These are phyloP conservation scores for Zootermopsis nevadensis DNA, from an alignment of 2,888 invertebrate species.

Conservation along the genomic window DNA sequence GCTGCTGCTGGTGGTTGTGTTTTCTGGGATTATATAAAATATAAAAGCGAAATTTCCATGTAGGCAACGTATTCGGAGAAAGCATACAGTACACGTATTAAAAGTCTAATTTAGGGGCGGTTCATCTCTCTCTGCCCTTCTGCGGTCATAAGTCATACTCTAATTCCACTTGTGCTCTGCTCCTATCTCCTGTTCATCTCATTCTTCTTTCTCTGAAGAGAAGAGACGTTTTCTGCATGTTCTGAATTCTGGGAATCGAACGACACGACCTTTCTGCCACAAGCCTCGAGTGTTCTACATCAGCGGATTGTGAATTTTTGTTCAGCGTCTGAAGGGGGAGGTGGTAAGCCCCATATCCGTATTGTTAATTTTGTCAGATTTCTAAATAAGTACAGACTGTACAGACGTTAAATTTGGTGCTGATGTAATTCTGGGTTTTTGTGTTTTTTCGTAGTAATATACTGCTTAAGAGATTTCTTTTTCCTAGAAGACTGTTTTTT, in stretches of 20 bases:
- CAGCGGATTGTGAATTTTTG: no score
- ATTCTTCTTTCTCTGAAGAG: constrained; percentile 25
- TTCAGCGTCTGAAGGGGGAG: no score
- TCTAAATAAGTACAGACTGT: no score
- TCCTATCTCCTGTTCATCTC: constrained; percentile 29
- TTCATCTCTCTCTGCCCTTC: constrained; percentile 42
- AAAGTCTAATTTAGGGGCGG: constrained; percentile 42
- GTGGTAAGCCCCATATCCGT: no score
- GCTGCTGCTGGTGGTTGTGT: constrained; percentile 40
- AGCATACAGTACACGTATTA: constrained; percentile 39
- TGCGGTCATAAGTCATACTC: constrained; percentile 37
- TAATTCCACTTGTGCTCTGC: constrained; percentile 37
- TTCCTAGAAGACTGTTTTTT: no score
- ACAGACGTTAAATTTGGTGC: no score
- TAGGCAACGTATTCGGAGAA: constrained; percentile 40
- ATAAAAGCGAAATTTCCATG: constrained; percentile 43
- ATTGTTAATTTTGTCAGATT: no score
- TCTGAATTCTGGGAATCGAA: constrained; percentile 37
- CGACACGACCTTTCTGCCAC: neutral
- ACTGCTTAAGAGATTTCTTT: no score
- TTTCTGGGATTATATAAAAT: constrained; percentile 44
- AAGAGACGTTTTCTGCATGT: constrained; percentile 40
- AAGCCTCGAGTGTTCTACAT: neutral
- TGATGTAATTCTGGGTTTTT: no score
- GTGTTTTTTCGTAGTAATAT: no score